Conservation (phyloP, 2,113 vertebrate genomes). For the Prunella fulvescens region DNA sequence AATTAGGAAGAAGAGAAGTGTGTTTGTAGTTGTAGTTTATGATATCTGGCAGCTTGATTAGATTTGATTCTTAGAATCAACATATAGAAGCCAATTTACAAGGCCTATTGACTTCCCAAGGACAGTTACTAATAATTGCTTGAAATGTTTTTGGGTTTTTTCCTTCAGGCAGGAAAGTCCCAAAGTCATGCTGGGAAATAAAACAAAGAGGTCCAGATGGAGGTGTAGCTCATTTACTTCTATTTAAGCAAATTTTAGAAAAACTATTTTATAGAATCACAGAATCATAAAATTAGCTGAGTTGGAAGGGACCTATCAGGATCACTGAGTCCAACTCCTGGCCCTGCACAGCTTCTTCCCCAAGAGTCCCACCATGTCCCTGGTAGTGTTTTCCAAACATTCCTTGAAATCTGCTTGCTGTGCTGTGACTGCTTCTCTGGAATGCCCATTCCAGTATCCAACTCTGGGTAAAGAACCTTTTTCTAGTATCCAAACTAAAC, state of each 20-base stretch:
- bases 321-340: rapidly evolving
- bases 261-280: neutral
- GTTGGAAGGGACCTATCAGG: neutral
- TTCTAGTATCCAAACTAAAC: neutral
- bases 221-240: neutral
- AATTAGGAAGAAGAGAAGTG: neutral
- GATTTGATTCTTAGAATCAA: neutral
- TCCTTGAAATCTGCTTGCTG: neutral
- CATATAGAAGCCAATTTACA: neutral
- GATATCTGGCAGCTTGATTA: neutral
- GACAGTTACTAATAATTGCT: neutral
- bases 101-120: neutral
- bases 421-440: neutral
- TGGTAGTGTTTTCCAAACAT: neutral
- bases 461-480: neutral
- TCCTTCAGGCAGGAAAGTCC: neutral
- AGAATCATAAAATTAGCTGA: neutral
- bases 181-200: neutral
- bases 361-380: neutral
- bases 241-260: neutral
- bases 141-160: neutral
- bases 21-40: neutral
- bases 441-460: neutral
- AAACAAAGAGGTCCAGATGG: neutral
- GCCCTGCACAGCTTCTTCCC: neutral